Conservation (phyloP, 1,140 invertebrate species). For the Drosophila nikananu region DNA sequence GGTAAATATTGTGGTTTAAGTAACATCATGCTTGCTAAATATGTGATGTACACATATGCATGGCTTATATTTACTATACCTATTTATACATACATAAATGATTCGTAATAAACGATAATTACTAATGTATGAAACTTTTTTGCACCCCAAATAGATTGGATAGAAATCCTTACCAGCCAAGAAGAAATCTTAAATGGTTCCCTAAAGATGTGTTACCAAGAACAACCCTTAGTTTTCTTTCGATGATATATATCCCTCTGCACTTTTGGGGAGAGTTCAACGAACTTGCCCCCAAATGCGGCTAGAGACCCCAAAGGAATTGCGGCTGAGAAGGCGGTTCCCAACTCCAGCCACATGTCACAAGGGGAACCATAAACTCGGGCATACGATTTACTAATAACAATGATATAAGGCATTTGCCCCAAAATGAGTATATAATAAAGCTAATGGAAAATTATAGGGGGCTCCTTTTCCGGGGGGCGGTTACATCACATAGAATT, state of each 20-base stretch:
- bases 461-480: background rate
- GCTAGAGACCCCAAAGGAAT: slow-evolving; percentile 56
- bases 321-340: slow-evolving; percentile 41
- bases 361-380: slow-evolving; percentile 52
- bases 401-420: slow-evolving; percentile 79
- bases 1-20: background rate
- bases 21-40: background rate
- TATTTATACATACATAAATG: background rate
- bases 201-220: slow-evolving; percentile 1
- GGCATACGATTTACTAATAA: slow-evolving; percentile 80
- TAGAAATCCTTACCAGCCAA: background rate
- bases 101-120: slow-evolving; percentile 17
- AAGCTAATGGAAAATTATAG: slow-evolving; percentile 81
- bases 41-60: background rate
- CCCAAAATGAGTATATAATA: slow-evolving; percentile 79
- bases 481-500: slow-evolving; percentile 5
- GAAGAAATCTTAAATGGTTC: slow-evolving; percentile 27
- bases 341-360: slow-evolving; percentile 28
- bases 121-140: slow-evolving; percentile 10
- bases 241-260: slow-evolving; percentile 33
- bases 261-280: slow-evolving; percentile 57
- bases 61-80: no score
- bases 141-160: background rate
- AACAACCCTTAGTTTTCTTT: slow-evolving; percentile 31
- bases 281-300: slow-evolving; percentile 49